These are phyloP conservation scores for Hylomyscus alleni DNA, from an alignment of 2,797 vertebrate species.

Conservation along the genomic window DNA sequence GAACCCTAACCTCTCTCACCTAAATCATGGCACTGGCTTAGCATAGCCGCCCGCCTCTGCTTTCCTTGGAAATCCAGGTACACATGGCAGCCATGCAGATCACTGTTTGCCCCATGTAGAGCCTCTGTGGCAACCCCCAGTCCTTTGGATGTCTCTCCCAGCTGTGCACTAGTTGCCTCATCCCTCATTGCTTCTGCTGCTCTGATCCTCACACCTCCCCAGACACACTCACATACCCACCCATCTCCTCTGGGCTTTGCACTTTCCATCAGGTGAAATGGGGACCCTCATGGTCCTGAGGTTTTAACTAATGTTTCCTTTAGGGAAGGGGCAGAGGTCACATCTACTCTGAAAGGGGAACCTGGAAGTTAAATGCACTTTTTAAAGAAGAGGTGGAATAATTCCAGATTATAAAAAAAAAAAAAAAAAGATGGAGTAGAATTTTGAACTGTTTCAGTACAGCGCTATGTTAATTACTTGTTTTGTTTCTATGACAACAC, in stretches of 20 bases:
- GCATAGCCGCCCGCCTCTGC: not conserved
- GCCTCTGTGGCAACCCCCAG: not conserved
- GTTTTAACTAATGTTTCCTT: not conserved
- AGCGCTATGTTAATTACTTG: not conserved
- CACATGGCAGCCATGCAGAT: not conserved
- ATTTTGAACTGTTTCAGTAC: not conserved
- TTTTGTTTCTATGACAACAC: not conserved
- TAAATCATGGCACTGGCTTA: not conserved
- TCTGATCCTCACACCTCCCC: rapidly evolving
- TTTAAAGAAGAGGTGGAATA: not conserved
- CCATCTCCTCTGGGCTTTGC: not conserved
- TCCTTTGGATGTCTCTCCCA: not conserved
- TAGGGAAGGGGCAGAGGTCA: not conserved
- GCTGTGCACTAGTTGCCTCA: rapidly evolving
- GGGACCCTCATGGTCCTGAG: not conserved
- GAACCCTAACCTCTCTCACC: not conserved
- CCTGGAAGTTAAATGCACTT: not conserved
- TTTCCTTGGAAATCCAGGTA: not conserved
- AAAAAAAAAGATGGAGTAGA: not conserved
- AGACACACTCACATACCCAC: not conserved
- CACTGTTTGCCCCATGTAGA: rapidly evolving
- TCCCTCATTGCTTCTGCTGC: not conserved
- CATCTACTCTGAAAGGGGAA: not conserved
- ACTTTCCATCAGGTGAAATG: too few relatives aligned
- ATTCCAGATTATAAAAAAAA: not conserved